Conservation (phyloP, 2,888 invertebrate genomes). For the Trachelus iudaicus region DNA sequence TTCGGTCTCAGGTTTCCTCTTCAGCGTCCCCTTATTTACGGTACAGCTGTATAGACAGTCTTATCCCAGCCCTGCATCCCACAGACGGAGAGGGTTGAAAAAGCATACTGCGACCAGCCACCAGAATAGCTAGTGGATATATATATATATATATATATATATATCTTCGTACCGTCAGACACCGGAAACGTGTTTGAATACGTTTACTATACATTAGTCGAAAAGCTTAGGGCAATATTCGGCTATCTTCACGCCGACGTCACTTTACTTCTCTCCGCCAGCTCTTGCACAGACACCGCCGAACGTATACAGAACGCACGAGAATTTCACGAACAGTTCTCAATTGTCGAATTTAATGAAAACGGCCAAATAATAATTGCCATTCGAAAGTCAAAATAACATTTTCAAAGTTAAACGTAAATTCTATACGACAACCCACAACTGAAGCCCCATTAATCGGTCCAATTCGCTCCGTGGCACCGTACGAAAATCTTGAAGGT, state of each 20-base stretch:
- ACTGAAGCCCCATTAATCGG: too few relatives aligned
- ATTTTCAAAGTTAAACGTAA: not conserved
- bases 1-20: not conserved
- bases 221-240: not conserved
- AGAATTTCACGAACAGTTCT: not conserved
- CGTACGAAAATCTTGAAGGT: not conserved
- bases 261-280: not conserved
- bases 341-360: not conserved
- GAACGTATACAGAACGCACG: too few relatives aligned
- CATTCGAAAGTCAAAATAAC: not conserved
- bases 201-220: not conserved
- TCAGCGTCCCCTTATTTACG: not conserved
- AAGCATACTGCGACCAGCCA: not conserved
- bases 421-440: too few relatives aligned
- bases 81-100: not conserved
- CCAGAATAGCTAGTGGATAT: not conserved
- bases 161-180: not conserved
- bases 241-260: not conserved
- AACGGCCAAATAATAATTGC: not conserved
- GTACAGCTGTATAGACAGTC: not conserved
- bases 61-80: not conserved
- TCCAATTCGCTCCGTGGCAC: too few relatives aligned
- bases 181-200: not conserved
- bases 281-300: not conserved
- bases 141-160: too few relatives aligned